phyloP scores from a whole-genome alignment of 2,797 vertebrate species.

The Rhinophrynus dorsalis region DNA sequence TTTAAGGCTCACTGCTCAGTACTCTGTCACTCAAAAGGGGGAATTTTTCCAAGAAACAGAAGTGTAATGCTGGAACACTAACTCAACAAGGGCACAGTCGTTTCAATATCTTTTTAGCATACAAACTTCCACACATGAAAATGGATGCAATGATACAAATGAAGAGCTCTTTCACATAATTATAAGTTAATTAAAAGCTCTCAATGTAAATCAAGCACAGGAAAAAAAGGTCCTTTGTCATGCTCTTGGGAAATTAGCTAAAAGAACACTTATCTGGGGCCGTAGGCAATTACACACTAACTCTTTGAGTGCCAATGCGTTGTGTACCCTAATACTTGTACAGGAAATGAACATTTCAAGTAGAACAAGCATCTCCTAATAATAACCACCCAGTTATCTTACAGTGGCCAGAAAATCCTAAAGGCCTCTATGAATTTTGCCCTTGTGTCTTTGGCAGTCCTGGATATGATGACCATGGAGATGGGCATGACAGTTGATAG shows the following conservation, averaged over 20 bases:
- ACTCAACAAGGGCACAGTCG: background rate
- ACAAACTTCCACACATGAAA: constrained; percentile 12
- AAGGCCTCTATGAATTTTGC: too few relatives aligned
- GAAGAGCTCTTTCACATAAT: constrained; percentile 50
- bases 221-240: constrained; percentile 47
- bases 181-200: constrained; percentile 59
- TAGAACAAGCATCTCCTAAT: too few relatives aligned
- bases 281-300: constrained; percentile 46
- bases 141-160: constrained; percentile 32
- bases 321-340: too few relatives aligned
- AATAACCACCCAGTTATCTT: too few relatives aligned
- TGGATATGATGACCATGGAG: too few relatives aligned
- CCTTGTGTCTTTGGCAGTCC: too few relatives aligned
- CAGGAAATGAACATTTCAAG: too few relatives aligned
- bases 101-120: constrained; percentile 13
- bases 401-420: too few relatives aligned
- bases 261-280: constrained; percentile 52
- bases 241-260: constrained; percentile 41
- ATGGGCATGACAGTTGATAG: too few relatives aligned
- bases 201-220: constrained; percentile 25
- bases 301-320: too few relatives aligned
- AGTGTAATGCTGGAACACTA: constrained; percentile 13
- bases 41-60: constrained; percentile 2
- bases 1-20: too few relatives aligned
- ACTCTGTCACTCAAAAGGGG: too few relatives aligned